These are phyloP conservation scores for Drosophila putrida DNA, from an alignment of 2,888 invertebrate genomes.

Conservation along the genomic window DNA sequence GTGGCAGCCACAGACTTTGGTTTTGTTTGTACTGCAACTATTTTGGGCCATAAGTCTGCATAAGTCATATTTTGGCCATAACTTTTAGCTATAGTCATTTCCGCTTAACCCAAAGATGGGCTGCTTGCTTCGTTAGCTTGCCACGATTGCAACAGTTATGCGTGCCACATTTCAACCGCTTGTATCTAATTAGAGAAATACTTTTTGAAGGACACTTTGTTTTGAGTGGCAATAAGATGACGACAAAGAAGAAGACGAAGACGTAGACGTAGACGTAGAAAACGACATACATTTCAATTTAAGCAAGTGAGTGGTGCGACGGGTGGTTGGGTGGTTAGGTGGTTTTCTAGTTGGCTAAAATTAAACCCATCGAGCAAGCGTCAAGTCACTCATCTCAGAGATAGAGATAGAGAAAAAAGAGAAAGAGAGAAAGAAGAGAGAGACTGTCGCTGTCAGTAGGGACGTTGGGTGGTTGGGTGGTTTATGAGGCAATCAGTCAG, in stretches of 20 bases:
- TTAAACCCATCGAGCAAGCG: constrained; percentile 18
- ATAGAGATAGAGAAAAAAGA: not conserved
- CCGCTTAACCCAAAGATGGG: not conserved
- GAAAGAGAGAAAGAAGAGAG: not conserved
- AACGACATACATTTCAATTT: constrained; percentile 4
- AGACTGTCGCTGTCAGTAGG: not conserved
- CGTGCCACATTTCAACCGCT: constrained; percentile 62
- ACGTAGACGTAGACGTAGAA: not conserved
- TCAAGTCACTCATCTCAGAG: constrained; percentile 33
- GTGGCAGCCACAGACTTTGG: constrained; percentile 31
- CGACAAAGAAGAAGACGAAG: constrained; percentile 25
- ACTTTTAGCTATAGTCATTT: constrained; percentile 3
- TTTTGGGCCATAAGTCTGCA: constrained; percentile 12
- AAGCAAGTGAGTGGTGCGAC: not conserved
- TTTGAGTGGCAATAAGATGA: constrained; percentile 66
- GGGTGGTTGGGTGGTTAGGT: constrained; percentile 1
- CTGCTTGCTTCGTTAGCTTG: constrained; percentile 6
- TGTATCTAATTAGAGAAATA: constrained; percentile 82
- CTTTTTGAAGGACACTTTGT: constrained; percentile 81
- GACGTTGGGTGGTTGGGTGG: not conserved
- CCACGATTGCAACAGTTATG: constrained; percentile 14
- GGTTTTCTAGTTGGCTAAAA: constrained; percentile 5
- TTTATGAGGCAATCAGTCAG: constrained; percentile 42
- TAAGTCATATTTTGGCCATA: constrained; percentile 36
- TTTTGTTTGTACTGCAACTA: constrained; percentile 28